phyloP scores from a whole-genome alignment of 2,797 vertebrate genomes.

The Clarias laeviceps region DNA sequence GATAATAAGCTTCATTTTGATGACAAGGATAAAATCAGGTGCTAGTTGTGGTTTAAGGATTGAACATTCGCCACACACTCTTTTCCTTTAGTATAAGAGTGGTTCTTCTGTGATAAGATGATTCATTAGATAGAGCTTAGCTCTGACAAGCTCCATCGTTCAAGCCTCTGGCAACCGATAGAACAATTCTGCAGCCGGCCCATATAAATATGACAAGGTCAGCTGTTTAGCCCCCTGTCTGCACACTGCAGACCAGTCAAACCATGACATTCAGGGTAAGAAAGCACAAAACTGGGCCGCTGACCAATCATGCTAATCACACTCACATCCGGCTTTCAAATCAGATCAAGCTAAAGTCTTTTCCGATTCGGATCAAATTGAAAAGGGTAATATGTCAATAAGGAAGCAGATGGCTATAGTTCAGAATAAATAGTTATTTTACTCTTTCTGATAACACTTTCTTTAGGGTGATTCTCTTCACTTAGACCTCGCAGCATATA shows the following conservation, averaged over 20 bases:
- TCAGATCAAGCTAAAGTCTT: not conserved
- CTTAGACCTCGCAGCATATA: no score
- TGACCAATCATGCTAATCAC: slow-evolving; percentile 31
- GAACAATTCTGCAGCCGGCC: slow-evolving; percentile 93
- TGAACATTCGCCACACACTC: slow-evolving; percentile 89
- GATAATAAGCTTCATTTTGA: slow-evolving; percentile 28
- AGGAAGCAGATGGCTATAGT: not conserved
- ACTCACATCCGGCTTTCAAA: not conserved
- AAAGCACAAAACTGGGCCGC: slow-evolving; percentile 19
- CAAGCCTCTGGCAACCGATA: slow-evolving; percentile 96
- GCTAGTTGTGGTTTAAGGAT: slow-evolving; percentile 85
- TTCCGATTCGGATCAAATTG: not conserved
- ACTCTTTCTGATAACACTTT: not conserved
- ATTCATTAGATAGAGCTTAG: slow-evolving; percentile 95
- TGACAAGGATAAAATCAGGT: slow-evolving; percentile 81
- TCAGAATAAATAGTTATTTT: not conserved
- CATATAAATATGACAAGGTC: slow-evolving; percentile 97
- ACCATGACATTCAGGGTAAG: slow-evolving; percentile 19
- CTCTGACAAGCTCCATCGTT: slow-evolving; percentile 99
- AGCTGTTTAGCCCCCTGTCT: slow-evolving; percentile 81
- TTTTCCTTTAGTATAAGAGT: slow-evolving; percentile 90
- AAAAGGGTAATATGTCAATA: slow-evolving; percentile 13
- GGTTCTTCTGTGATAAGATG: slow-evolving; percentile 97
- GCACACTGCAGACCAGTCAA: slow-evolving; percentile 53
- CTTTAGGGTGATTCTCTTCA: not conserved